These are phyloP conservation scores for Planiliza haematocheilus DNA, from an alignment of 2,113 vertebrate genomes.

Conservation along the genomic window DNA sequence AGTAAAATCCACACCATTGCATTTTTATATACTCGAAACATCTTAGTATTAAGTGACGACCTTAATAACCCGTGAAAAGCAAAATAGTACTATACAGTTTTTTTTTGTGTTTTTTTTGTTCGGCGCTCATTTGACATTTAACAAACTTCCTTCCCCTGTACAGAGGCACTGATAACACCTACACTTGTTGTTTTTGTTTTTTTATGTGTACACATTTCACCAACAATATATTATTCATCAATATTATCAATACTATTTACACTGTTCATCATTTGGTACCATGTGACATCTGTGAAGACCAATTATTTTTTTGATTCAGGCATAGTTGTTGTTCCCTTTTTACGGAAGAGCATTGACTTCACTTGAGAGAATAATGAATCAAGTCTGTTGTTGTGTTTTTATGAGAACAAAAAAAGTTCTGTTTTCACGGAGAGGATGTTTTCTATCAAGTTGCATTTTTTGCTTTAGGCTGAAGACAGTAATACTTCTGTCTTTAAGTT, in stretches of 20 bases:
- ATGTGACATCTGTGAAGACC: constrained; percentile 64
- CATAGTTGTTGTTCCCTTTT: not conserved
- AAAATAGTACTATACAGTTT: constrained; percentile 71
- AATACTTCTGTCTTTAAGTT: no score
- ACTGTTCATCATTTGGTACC: constrained; percentile 78
- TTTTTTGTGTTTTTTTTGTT: constrained; percentile 49
- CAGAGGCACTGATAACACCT: constrained; percentile 76
- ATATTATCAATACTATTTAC: constrained; percentile 80
- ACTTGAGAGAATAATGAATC: not conserved
- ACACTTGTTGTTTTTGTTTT: constrained; percentile 56
- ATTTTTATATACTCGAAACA: constrained; percentile 69
- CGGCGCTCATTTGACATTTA: constrained; percentile 58
- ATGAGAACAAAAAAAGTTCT: no score
- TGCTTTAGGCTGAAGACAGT: no score
- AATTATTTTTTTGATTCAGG: constrained; percentile 33
- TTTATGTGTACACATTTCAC: constrained; percentile 76
- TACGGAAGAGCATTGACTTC: not conserved
- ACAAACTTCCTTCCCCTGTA: constrained; percentile 67
- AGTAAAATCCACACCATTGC: constrained; percentile 71
- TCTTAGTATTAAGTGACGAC: constrained; percentile 65
- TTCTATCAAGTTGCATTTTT: no score
- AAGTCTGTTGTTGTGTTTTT: not conserved
- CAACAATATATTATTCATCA: constrained; percentile 78
- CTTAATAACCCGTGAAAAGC: constrained; percentile 74
- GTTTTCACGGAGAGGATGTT: no score